A percentile compares a stretch with the other conserved stretches of the same genome.
Evolutionary conservation across 2,888 invertebrate species (phyloP).

Genomic region (Tipula unca): DNA sequence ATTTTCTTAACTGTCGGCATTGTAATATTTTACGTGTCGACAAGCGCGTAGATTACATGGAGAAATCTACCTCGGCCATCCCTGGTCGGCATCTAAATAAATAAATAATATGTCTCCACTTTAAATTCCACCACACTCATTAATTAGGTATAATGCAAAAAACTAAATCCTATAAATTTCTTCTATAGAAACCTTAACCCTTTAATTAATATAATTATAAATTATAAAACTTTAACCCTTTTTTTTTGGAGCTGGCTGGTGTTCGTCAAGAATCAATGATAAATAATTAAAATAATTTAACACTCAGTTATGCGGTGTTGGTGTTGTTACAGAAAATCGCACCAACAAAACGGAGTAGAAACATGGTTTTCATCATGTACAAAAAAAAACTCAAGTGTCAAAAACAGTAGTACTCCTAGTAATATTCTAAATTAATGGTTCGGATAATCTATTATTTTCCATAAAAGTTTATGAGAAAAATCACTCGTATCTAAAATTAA

Average conservation of each 20-base stretch:
- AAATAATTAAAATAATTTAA: background rate
- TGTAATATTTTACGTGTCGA: too few relatives aligned
- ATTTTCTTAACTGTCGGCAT: too few relatives aligned
- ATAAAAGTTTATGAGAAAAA: background rate
- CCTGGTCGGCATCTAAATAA: background rate
- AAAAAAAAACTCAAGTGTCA: background rate
- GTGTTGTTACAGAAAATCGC: background rate
- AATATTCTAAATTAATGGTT: background rate
- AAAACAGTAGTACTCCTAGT: background rate
- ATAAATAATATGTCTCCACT: background rate
- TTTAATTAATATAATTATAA: background rate
- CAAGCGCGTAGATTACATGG: too few relatives aligned
- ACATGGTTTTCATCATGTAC: background rate
- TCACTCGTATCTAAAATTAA: constrained; percentile 3
- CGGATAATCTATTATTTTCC: constrained; percentile 2
- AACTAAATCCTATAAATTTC: background rate
- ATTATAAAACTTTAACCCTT: background rate
- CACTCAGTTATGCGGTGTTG: background rate
- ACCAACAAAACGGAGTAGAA: background rate
- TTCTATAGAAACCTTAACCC: background rate
- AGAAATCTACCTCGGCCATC: too few relatives aligned
- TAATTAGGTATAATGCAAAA: too few relatives aligned
- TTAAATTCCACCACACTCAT: background rate
- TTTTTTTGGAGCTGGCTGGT: background rate
- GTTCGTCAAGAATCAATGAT: background rate